These are phyloP conservation scores for Pristionchus exspectatus DNA, from an alignment of 2,888 invertebrate genomes.

Conservation along the genomic window DNA sequence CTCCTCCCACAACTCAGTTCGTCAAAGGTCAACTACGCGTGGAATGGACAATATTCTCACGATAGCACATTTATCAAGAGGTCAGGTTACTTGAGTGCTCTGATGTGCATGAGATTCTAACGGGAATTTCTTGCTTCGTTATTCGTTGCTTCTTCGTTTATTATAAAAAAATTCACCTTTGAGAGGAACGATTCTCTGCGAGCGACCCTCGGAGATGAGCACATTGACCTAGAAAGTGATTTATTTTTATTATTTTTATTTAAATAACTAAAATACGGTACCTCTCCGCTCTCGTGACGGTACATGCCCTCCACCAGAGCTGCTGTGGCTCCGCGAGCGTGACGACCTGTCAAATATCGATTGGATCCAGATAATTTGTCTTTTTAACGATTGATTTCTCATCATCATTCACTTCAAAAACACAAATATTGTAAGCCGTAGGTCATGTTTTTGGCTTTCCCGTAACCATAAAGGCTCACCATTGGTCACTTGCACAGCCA, in stretches of 20 bases:
- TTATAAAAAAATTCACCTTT: too few species aligned
- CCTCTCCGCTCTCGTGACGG: slow-evolving; percentile 22
- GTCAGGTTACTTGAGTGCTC: too few species aligned
- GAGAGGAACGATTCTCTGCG: background rate
- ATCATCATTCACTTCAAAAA: background rate
- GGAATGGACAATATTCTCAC: too few species aligned
- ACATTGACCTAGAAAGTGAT: background rate
- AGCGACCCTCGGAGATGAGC: background rate
- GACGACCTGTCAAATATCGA: background rate
- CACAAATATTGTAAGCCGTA: background rate
- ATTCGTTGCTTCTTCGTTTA: too few species aligned
- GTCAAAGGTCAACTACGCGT: too few species aligned
- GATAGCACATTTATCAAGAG: too few species aligned
- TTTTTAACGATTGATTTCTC: background rate
- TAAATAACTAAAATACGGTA: background rate
- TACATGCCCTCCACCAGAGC: slow-evolving; percentile 23
- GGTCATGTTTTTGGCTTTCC: too few species aligned
- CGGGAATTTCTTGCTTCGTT: too few species aligned
- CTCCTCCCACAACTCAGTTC: too few species aligned
- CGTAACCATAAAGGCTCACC: too few species aligned
- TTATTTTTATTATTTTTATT: background rate
- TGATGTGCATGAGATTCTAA: too few species aligned
- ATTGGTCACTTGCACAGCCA: background rate
- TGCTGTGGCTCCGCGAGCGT: background rate
- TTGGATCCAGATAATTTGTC: background rate